Evolutionary conservation across 1,140 invertebrate species (phyloP).

Genomic region (Anoplophora glabripennis): DNA sequence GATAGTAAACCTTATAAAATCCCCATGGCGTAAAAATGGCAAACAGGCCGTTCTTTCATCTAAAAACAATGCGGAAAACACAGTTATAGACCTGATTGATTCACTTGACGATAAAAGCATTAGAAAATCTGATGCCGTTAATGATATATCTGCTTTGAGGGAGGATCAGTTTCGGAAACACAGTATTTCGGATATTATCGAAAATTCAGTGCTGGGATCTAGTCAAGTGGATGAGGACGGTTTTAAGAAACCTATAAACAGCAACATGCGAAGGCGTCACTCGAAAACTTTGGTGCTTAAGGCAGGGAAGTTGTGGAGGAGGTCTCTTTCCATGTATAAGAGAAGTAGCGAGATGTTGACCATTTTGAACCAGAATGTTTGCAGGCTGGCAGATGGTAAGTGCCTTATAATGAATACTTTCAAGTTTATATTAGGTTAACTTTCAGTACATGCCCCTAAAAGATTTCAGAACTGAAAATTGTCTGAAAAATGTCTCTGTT

Average conservation of each 20-base stretch:
- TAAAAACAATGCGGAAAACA: no score
- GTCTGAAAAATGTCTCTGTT: no score
- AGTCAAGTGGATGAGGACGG: background rate
- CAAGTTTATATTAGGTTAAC: no score
- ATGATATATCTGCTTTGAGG: no score
- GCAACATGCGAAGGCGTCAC: background rate
- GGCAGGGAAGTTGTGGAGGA: constrained; percentile 25
- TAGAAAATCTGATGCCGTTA: no score
- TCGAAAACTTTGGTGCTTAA: constrained; percentile 15
- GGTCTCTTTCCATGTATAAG: constrained; percentile 20
- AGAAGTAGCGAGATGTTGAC: constrained; percentile 7
- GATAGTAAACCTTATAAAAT: no score
- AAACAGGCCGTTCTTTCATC: background rate
- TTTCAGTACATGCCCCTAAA: no score
- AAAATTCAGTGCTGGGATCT: constrained; percentile 9
- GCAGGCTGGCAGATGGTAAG: background rate
- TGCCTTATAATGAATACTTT: background rate
- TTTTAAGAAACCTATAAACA: background rate
- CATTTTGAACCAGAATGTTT: background rate
- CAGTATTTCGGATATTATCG: constrained; percentile 10
- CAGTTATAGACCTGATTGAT: no score
- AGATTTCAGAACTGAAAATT: no score
- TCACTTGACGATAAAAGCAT: no score
- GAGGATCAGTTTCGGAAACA: no score
- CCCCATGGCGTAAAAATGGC: no score